Base-by-base conservation (phyloP, 2,797 vertebrate genomes). In the Mus caroli region DNA sequence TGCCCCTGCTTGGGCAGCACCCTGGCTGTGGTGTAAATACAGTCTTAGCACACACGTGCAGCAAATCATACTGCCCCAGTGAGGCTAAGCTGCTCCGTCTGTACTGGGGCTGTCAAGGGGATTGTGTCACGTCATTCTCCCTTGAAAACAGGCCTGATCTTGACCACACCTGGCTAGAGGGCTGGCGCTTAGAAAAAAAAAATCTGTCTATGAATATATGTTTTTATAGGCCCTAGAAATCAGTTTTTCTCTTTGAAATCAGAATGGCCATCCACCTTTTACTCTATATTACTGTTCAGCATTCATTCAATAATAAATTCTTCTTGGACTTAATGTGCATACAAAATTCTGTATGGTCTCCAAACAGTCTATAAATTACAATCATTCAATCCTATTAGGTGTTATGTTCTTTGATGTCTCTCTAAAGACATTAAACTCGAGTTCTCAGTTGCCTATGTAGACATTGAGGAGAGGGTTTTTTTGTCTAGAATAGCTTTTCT, bases 21-120 rank as follows among this genome's bases (percentile, higher is more conserved):
- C 76, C 71, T 11, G 24, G 58, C 50, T 94, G 69, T 84, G 95
- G 80, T 69, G 69, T 83, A 96, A 97, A 97, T 90, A 96, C 96
- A 46, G 60, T 54, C 83, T 95, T 88, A 96, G 79, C 80, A 77
- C 73, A 85, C 64, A 69, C 69, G 15, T 26, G 64, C 31, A 2
- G 8, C 58, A 46, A 95, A 88, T 15, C 54, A 31, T 76, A 20
- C n/a, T 20, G 56, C 28, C 46, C 52, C 4, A n/a, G 22, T 3
- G 31, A 43, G 24, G 14, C n/a, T 50, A 15, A 64, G 31, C 46
- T 10, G 69, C 46, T 79, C 46, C 3, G 1, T 76, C 80, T 31
- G 54, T 28, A 26, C 52, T n/a, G 58, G 62, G 24, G 58, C 76
- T 78, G 54, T 58, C 24, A 37, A 46, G 3, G 26, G 19, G 52